These are phyloP conservation scores for Phocides pigmalion DNA, from an alignment of 1,140 invertebrate species.

Conservation along the genomic window DNA sequence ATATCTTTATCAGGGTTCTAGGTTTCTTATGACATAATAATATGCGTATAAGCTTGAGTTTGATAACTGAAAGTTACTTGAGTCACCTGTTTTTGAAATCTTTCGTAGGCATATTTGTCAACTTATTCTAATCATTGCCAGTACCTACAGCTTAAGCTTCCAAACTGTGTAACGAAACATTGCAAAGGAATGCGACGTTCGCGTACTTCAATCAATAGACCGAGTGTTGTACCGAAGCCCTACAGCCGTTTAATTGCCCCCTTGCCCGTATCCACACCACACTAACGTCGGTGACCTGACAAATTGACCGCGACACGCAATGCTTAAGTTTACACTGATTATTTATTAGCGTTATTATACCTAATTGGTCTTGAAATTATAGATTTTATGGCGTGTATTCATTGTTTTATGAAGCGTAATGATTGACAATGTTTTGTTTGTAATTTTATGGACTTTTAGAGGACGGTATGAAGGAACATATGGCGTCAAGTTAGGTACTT, in stretches of 20 bases:
- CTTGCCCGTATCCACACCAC: slow-evolving; percentile 65
- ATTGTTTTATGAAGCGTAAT: not conserved
- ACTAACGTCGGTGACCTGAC: slow-evolving; percentile 67
- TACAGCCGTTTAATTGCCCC: slow-evolving; percentile 71
- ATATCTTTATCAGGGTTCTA: too few relatives aligned
- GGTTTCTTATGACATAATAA: too few relatives aligned
- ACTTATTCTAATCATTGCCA: too few relatives aligned
- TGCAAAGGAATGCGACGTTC: slow-evolving; percentile 20
- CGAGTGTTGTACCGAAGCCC: slow-evolving; percentile 58
- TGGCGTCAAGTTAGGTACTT: too few relatives aligned
- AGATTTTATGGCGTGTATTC: slow-evolving; percentile 16
- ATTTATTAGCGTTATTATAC: slow-evolving; percentile 28
- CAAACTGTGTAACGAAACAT: not conserved
- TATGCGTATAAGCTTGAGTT: too few relatives aligned
- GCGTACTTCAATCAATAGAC: slow-evolving; percentile 22
- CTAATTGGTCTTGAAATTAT: slow-evolving; percentile 14
- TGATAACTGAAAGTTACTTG: too few relatives aligned
- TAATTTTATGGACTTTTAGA: too few relatives aligned
- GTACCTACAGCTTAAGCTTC: too few relatives aligned
- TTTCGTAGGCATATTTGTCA: too few relatives aligned
- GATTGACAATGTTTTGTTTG: too few relatives aligned
- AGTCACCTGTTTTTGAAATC: too few relatives aligned
- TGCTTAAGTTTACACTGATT: slow-evolving; percentile 36
- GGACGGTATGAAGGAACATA: too few relatives aligned
- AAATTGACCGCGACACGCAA: slow-evolving; percentile 78